Base-by-base conservation (phyloP, 2,888 invertebrate genomes). In the Caenorhabditis drosophilae region DNA sequence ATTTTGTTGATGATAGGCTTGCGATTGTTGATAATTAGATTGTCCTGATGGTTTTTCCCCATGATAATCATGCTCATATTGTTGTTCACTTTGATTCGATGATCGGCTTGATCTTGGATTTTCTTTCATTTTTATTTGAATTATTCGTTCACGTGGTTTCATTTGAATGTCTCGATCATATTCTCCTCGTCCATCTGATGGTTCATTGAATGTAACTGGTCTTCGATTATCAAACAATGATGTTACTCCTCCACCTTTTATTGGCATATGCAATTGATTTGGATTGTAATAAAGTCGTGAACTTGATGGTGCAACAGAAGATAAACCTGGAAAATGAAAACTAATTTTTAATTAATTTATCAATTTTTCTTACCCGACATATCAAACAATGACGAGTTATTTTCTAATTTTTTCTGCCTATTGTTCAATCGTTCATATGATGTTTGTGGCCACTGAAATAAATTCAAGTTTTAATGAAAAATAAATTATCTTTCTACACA, bases 181-280 rank as follows among this genome's bases (percentile, higher is more conserved):
- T 6, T 41, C 20, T 6, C 20, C 6, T 3, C 6, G 9, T 20
- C 18, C 23, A 6, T 6, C n/a, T 6, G n/a, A n/a, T 38, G 7
- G 38, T 38, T 26, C 2, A 44, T 7, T 15, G 6, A n/a, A 4
- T 46, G 18, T 2, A 35, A 46, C 9, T 2, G 16, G 18, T 22
- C 36, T 20, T 48, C 66, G 46, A 44, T 66, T 66, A 35, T 66
- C 66, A 31, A 56, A 66, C 11, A 66, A 42, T 26, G 56, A 27
- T 2, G 56, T 16, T 11, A 56, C 56, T 49, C 55, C 60, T 31
- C 56, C 56, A 25, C 53, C 59, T 46, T 60, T 66, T 38, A 56
- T 20, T 15, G 66, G 66, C 66, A 60, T 66, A 44, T 66, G 60
- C 31, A 66, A 34, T 38, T 66, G 66, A 40, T 60, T 49, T n/a